Percentiles rank a stretch among this genome's conserved stretches.
phyloP scores from a whole-genome alignment of 2,888 invertebrate species.

The Macrosiphum euphorbiae region DNA sequence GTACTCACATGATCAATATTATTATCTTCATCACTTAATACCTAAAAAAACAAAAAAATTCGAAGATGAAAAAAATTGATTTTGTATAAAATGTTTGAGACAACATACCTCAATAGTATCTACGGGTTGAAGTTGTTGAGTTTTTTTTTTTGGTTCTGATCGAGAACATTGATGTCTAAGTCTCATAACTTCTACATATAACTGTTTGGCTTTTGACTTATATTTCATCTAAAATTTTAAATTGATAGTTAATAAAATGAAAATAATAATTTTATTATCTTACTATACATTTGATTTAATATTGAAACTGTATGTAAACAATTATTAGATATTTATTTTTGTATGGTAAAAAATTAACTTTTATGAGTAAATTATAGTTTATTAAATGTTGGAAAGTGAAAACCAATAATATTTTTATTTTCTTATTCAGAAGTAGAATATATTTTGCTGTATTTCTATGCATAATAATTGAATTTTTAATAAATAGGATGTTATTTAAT shows the following conservation, averaged over 20 bases:
- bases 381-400: background rate
- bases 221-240: conserved; percentile 48
- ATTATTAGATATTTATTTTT: too few relatives aligned
- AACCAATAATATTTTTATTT: background rate
- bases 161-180: background rate
- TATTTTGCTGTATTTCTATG: background rate
- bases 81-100: background rate
- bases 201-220: conserved; percentile 27
- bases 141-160: background rate
- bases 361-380: background rate
- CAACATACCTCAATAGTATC: conserved; percentile 39
- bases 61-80: background rate
- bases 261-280: background rate
- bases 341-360: too few relatives aligned
- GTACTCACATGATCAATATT: conserved; percentile 16
- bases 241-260: background rate
- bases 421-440: background rate
- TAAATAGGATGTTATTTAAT: background rate
- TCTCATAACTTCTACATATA: conserved; percentile 25
- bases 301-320: too few relatives aligned
- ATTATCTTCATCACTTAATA: background rate
- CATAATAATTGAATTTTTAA: background rate
- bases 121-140: background rate
- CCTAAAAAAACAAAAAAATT: background rate
- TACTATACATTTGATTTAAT: too few relatives aligned